Evolutionary conservation across 1,140 invertebrate genomes (phyloP), one percentile per base, ranked within the genome.

Genomic region (Pseudoatta argentina): DNA sequence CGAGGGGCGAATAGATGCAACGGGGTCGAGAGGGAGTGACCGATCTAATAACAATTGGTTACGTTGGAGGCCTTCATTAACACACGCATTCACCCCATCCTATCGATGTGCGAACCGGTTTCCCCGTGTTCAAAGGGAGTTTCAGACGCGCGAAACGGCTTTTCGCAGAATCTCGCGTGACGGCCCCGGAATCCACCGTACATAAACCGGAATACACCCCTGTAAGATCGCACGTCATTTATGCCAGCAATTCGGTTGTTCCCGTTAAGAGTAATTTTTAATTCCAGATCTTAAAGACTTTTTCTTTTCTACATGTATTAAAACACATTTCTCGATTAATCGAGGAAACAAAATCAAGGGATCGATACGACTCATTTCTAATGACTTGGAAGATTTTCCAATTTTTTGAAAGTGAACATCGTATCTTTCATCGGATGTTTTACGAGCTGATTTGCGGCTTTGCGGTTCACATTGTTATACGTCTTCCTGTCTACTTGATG

Each of bases 151-250:
- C 94, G 93, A 94, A 95, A 95, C 92, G 94, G 93, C 94, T 95
- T 95, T 95, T 95, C 95, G 91, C 79, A 90, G 94, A 95, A 95
- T 95, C 93, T 95, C 93, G 94, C 94, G 94, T 95, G 94, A 95
- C 94, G 93, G 87, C 92, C 92, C 90, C 91, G 91, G 92, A 94
- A 94, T 95, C 92, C 93, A 94, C 94, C 89, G 90, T 92, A 93
- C 71, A 92, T 66, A 89, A 91, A 69, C 89, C 44, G 64, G 48
- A 76, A 75, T 82, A 85, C 78, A 76, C 59, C 55, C 57, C 59
- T 64, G 53, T 59, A 69, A 67, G 61, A 86, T 44, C 55, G 53
- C 39, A 24, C 64, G 55, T 30, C 51, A 51, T 61, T 53, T 79
- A 72, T 48, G 55, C 30, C 39, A 48, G 39, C 12, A 4, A 39